phyloP scores from a whole-genome alignment of 2,888 invertebrate species.

The Ceramica pisi region DNA sequence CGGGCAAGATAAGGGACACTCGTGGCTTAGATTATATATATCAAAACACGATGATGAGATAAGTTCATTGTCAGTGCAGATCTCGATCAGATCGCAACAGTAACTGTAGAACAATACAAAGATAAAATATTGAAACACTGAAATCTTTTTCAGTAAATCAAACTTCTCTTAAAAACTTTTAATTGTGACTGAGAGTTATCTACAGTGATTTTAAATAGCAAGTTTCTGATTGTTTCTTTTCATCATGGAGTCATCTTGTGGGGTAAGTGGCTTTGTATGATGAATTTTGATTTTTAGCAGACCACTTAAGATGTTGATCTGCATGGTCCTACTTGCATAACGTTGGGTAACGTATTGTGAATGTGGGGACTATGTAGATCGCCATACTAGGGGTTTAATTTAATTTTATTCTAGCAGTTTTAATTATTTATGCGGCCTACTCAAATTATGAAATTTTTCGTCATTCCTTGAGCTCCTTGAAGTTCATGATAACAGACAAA shows the following conservation, averaged over 20 bases:
- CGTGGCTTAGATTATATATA: slow-evolving; percentile 50
- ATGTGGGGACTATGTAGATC: too few relatives aligned
- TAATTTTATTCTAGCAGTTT: too few relatives aligned
- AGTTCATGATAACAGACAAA: too few relatives aligned
- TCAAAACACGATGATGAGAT: slow-evolving; percentile 39
- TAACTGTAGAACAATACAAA: slow-evolving; percentile 23
- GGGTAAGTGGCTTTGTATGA: slow-evolving; percentile 29
- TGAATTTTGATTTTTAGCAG: neutral
- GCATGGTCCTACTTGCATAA: too few relatives aligned
- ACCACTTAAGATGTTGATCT: too few relatives aligned
- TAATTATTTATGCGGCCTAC: too few relatives aligned
- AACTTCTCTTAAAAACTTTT: neutral
- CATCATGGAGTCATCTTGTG: slow-evolving; percentile 25
- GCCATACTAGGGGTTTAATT: too few relatives aligned
- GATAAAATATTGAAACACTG: neutral
- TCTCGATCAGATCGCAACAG: slow-evolving; percentile 31
- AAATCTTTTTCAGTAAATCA: neutral
- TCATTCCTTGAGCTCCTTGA: too few relatives aligned
- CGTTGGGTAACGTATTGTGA: too few relatives aligned
- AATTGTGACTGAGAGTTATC: neutral
- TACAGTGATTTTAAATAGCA: neutral
- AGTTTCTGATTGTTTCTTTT: neutral
- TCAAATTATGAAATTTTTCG: too few relatives aligned
- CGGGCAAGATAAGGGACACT: slow-evolving; percentile 46
- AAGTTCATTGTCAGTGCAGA: slow-evolving; percentile 34